These are phyloP conservation scores for Ptychobarbus kaznakovi DNA, from an alignment of 2,797 vertebrate genomes.

Conservation along the genomic window DNA sequence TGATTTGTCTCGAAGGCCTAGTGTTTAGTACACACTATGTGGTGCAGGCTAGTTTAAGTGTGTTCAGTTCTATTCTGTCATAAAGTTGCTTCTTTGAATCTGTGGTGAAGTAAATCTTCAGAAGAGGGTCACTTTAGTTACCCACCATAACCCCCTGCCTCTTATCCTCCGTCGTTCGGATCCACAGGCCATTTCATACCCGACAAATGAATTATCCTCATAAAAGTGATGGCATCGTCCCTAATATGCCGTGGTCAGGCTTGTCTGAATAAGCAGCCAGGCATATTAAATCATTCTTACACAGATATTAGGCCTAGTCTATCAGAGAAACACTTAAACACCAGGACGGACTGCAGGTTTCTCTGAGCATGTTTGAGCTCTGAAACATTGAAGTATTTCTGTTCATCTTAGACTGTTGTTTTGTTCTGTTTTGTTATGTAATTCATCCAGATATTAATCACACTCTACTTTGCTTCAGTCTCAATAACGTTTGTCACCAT, in stretches of 20 bases:
- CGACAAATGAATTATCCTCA: constrained; percentile 59
- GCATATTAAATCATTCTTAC: constrained; percentile 59
- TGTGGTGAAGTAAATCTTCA: constrained; percentile 49
- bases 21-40: constrained; percentile 26
- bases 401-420: constrained; percentile 19
- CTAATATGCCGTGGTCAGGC: constrained; percentile 57
- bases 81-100: constrained; percentile 37
- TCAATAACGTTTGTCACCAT: constrained; percentile 42
- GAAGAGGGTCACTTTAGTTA: constrained; percentile 53
- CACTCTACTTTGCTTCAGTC: constrained; percentile 4
- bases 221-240: constrained; percentile 58
- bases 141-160: constrained; percentile 46
- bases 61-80: constrained; percentile 2
- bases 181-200: constrained; percentile 61
- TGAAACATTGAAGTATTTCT: constrained; percentile 2
- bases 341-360: background rate
- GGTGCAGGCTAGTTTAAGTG: background rate
- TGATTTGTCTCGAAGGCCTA: background rate
- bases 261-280: constrained; percentile 60
- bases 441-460: constrained; percentile 14
- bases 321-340: constrained; percentile 51
- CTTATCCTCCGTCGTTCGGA: constrained; percentile 29
- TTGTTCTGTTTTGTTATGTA: constrained; percentile 12
- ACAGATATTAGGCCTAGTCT: constrained; percentile 52
- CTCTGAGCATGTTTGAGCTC: background rate